Percentiles rank a stretch among this genome's conserved stretches.
These are phyloP conservation scores for Regulus satrapa DNA, from an alignment of 2,113 vertebrate genomes.

Conservation along the genomic window DNA sequence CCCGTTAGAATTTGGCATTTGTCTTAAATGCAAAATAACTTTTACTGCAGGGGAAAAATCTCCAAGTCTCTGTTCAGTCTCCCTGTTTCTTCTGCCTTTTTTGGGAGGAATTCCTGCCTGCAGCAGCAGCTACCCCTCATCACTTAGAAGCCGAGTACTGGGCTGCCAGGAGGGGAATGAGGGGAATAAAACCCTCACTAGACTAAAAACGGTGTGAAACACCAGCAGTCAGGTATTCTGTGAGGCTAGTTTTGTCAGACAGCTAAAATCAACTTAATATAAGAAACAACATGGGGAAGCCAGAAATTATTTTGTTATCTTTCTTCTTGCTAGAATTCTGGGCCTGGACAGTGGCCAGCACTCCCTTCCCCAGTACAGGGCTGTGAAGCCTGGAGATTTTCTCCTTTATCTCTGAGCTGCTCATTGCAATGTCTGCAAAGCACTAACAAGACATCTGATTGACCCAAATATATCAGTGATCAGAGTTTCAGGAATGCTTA, in stretches of 20 bases:
- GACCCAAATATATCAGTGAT: slow-evolving; percentile 24
- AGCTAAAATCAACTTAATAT: not conserved
- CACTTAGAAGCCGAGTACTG: not conserved
- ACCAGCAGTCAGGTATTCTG: not conserved
- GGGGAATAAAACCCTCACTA: not conserved
- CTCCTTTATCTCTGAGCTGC: not conserved
- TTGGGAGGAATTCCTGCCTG: not conserved
- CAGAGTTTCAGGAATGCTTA: slow-evolving; percentile 4
- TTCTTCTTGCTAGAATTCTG: not conserved
- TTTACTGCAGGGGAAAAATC: not conserved
- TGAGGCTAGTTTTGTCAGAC: not conserved
- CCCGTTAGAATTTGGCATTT: not conserved
- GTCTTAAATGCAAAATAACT: not conserved
- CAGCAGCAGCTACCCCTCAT: not conserved
- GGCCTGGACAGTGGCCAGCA: not conserved
- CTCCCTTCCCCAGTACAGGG: not conserved
- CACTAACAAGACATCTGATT: slow-evolving; percentile 9
- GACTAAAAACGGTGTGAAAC: not conserved
- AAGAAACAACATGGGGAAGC: not conserved
- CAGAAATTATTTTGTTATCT: not conserved
- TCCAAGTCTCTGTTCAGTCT: not conserved
- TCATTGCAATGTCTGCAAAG: not conserved
- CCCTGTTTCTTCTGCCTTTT: not conserved
- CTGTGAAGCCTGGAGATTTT: not conserved
- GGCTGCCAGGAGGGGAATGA: not conserved